Percentiles rank a stretch among this genome's conserved stretches.
Evolutionary conservation across 2,113 vertebrate species (phyloP).

Genomic region (Gnathonemus echidnorhynchus): DNA sequence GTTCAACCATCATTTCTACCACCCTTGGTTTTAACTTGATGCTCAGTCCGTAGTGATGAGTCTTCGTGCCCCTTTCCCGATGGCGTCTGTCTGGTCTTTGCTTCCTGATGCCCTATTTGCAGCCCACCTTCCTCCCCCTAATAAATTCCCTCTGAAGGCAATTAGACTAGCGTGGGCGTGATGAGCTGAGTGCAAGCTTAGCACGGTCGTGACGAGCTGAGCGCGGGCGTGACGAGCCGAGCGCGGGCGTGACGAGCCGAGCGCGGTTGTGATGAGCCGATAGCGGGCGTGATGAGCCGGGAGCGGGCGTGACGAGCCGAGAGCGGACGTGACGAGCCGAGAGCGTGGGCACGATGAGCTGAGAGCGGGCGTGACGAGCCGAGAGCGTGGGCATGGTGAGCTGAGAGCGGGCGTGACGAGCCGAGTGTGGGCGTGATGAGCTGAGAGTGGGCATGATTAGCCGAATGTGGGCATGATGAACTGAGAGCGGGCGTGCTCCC

Average conservation of each 20-base stretch:
- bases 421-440: no score
- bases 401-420: no score
- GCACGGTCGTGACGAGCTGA: constrained; percentile 19
- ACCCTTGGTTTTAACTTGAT: neutral
- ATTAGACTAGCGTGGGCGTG: constrained; percentile 43
- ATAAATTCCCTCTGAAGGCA: constrained; percentile 49
- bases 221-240: constrained; percentile 24
- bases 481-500: constrained; percentile 31
- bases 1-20: neutral
- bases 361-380: no score
- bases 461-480: no score
- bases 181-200: constrained; percentile 35
- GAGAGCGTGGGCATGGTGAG: rapidly evolving
- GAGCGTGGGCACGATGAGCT: no score
- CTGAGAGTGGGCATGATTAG: neutral
- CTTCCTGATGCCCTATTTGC: constrained; percentile 36
- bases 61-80: neutral
- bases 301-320: no score
- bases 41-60: neutral
- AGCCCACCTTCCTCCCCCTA: constrained; percentile 44
- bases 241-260: no score
- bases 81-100: neutral
- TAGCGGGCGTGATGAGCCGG: no score
- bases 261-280: no score
- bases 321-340: rapidly evolving